Conservation (phyloP, 2,797 vertebrate species). For the Salarias fasciatus region DNA sequence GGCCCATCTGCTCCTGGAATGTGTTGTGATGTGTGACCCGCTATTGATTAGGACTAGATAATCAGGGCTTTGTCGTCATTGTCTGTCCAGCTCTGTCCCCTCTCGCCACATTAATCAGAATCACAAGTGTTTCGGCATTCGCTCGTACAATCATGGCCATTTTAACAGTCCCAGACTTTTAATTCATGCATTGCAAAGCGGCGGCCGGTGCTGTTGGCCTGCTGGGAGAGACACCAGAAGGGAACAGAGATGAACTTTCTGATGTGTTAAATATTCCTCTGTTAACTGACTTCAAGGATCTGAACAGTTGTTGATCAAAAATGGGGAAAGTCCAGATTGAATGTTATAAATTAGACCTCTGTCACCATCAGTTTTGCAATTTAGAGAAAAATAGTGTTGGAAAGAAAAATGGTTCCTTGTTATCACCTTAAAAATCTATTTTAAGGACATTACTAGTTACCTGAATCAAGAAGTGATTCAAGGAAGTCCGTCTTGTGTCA, state of each 20-base stretch:
- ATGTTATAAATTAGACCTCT: too few species aligned
- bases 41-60: slow-evolving; percentile 73
- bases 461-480: too few species aligned
- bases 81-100: slow-evolving; percentile 46
- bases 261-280: slow-evolving; percentile 36
- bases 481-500: too few species aligned
- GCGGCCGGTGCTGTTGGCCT: slow-evolving; percentile 19
- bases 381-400: too few species aligned
- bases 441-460: too few species aligned
- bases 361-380: too few species aligned
- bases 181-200: slow-evolving; percentile 30
- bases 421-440: too few species aligned
- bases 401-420: too few species aligned
- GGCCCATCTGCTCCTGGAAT: slow-evolving; percentile 45
- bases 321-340: too few species aligned
- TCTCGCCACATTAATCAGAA: slow-evolving; percentile 37
- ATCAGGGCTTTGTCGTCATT: slow-evolving; percentile 54
- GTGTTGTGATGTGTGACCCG: slow-evolving; percentile 59
- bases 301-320: too few species aligned
- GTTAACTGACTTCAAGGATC: slow-evolving; percentile 6
- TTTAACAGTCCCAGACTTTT: slow-evolving; percentile 24
- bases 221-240: slow-evolving; percentile 11
- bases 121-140: slow-evolving; percentile 48
- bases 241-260: slow-evolving; percentile 1
- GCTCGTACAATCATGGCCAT: slow-evolving; percentile 26